Evolutionary conservation across 2,113 vertebrate species (phyloP), one percentile per base, ranked within the genome.

Genomic region (Cynocephalus volans): DNA sequence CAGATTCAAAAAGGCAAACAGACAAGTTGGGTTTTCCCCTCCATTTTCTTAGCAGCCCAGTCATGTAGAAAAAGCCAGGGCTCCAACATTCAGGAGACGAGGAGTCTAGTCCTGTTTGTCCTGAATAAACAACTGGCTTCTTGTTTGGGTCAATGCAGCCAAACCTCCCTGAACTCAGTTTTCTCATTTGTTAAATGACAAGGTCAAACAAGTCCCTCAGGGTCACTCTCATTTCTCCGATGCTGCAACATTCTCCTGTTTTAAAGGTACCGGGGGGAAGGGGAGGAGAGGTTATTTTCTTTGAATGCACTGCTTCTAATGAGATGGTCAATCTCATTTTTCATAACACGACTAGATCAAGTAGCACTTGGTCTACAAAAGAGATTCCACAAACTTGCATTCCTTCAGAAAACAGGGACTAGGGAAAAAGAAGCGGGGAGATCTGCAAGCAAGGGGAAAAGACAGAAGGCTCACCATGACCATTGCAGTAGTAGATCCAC

Each of bases 401-500:
- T 48, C 72, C 89, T 82, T 79, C 67, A 12, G n/a, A 96, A 21
- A 26, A 28, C 48, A 36, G 41, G 60, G 17, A 13, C 11, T 5
- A n/a, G 12, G 31, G 26, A 41, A 54, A 45, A n/a, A 83, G 8
- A 56, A 33, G 73, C 84, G 0, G 9, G 18, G 24, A n/a, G 6
- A 12, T 8, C 45, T 4, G 48, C 1, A 4, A 52, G 69, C 15
- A 28, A 36, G 54, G n/a, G 89, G 4, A 1, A 18, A 50, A 36
- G 70, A 6, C 65, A 90, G 41, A 2, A 23, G 69, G 98, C 99
- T 99, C 98, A 99, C 99, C 99, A 0, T 99, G 99, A 82, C 99
- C 99, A 0, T 99, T 99, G 97, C 99, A 99, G 97, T 99, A 99
- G 98, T 99, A 99, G 98, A 99, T 99, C 99, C 99, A 99, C 98